Evolutionary conservation across 2,888 invertebrate genomes (phyloP), one percentile per base, ranked within the genome.

Genomic region (Phaedon cochleariae): DNA sequence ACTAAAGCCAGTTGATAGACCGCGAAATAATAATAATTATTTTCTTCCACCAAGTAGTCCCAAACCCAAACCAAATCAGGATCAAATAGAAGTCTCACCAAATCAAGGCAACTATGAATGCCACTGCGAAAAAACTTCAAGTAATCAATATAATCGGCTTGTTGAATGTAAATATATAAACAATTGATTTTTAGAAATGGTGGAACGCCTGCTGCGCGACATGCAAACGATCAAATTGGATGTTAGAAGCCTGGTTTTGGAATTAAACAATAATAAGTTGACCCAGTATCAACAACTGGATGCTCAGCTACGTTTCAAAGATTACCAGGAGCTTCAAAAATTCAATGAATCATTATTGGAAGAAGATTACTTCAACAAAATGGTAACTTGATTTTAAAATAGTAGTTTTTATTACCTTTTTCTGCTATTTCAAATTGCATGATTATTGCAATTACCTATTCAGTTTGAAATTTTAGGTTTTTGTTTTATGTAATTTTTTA

Each of bases 1-100:
- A 57, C 46, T 57, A n/a, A 57, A 57, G 57, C 4, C 57, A 57
- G 57, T 57, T 41, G 57, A 57, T 45, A 57, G 57, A 57, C 46
- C 57, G 10, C 45, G 10, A 57, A 57, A 41, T 41, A 57, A 57
- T 57, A 22, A 57, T 57, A 2, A 57, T 57, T 57, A 45, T 45
- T 22, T 45, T 57, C 26, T 57, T 22, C 41, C 45, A 41, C 21
- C 22, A 5, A 26, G 26, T 26, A 3, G 26, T 26, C 41, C 55
- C 34, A 55, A 55, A n/a, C n/a, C n/a, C n/a, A 26, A 26, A 26
- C 26, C 26, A 7, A 26, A 7, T 57, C 57, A 57, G 15, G 57
- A 57, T 57, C 57, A 52, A 52, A 52, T 52, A 29, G 52, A 52
- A 52, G 9, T 29, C 26, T 52, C 26, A 52, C 52, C 29, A 5